Percentiles rank a stretch among this genome's conserved stretches.
phyloP scores from a whole-genome alignment of 2,888 invertebrate species.

The Sinotaia quadrata region DNA sequence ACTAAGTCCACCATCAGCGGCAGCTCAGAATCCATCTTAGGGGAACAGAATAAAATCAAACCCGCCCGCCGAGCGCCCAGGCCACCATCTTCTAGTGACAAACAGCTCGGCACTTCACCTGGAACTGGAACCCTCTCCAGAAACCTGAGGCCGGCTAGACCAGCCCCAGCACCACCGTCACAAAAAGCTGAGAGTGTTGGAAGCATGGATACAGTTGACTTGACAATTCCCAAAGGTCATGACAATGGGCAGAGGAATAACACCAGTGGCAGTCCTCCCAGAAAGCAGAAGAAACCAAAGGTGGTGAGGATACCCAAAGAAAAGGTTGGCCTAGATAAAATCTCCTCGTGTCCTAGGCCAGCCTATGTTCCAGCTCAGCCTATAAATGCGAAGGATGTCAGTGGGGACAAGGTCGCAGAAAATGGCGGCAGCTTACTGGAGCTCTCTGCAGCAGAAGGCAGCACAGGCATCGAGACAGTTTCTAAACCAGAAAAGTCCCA shows the following conservation, averaged over 20 bases:
- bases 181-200: conserved; percentile 7
- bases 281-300: conserved; percentile 43
- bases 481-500: no score
- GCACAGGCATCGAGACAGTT: no score
- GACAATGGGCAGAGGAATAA: conserved; percentile 40
- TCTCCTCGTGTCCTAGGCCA: conserved; percentile 16
- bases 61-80: conserved; percentile 12
- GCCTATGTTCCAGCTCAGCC: not conserved
- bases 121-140: conserved; percentile 13
- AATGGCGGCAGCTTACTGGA: no score
- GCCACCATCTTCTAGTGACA: not conserved
- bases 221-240: conserved; percentile 20
- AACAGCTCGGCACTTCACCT: not conserved
- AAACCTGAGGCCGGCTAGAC: conserved; percentile 34
- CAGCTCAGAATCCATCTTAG: conserved; percentile 20
- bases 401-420: not conserved
- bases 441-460: no score
- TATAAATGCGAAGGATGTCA: not conserved
- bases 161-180: conserved; percentile 32
- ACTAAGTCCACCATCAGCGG: conserved; percentile 9
- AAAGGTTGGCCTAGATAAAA: conserved; percentile 23
- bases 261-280: conserved; percentile 44
- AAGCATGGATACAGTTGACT: conserved; percentile 23
- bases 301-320: conserved; percentile 50
- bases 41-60: not conserved